A percentile compares a stretch with the other conserved stretches of the same genome.
Evolutionary conservation across 2,113 vertebrate genomes (phyloP).

Genomic region (Erythrolamprus reginae): DNA sequence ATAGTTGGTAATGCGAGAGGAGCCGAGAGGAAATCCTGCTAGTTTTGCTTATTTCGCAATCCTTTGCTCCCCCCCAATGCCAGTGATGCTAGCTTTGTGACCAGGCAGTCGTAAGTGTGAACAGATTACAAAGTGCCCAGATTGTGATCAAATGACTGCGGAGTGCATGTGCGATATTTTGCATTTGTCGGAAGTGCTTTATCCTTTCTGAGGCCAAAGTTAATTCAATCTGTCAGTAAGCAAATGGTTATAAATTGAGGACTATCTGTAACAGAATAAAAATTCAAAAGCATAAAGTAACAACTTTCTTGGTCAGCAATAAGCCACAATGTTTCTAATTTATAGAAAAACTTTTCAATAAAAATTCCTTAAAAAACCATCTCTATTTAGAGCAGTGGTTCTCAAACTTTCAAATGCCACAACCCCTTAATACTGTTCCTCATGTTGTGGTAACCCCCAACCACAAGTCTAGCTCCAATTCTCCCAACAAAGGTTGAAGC

Average conservation of each 20-base stretch:
- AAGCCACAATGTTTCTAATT: neutral
- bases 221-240: neutral
- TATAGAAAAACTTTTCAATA: neutral
- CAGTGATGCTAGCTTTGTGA: neutral
- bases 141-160: neutral
- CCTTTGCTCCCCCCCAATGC: neutral
- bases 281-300: neutral
- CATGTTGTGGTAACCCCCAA: no score
- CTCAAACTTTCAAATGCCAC: no score
- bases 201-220: neutral
- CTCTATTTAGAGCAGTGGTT: neutral
- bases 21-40: neutral
- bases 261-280: neutral
- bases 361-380: neutral
- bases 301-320: neutral
- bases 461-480: no score
- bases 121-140: neutral
- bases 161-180: neutral
- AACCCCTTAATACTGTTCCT: no score
- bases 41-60: neutral
- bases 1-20: neutral
- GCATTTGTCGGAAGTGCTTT: neutral
- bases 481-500: no score
- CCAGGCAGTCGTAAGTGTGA: neutral
- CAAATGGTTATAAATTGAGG: neutral